phyloP scores from a whole-genome alignment of 2,888 invertebrate genomes.

The Pedicia rivosa region DNA sequence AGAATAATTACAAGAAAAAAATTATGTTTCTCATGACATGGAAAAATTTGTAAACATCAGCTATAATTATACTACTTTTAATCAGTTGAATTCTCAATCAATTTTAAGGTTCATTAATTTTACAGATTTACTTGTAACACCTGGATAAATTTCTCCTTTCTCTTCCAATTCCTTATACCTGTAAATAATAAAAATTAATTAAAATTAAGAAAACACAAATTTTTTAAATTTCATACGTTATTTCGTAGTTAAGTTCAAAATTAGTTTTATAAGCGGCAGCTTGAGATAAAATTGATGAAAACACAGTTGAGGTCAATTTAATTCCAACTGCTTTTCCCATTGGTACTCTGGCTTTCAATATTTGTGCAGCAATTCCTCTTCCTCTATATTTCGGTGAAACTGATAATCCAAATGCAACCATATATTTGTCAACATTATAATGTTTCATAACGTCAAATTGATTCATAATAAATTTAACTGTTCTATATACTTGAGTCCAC shows the following conservation, averaged over 20 bases:
- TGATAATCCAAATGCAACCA: slow-evolving; percentile 34
- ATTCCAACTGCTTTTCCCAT: slow-evolving; percentile 34
- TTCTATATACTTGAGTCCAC: not conserved
- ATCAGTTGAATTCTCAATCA: not conserved
- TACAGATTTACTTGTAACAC: not conserved
- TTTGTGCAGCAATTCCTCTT: slow-evolving; percentile 29
- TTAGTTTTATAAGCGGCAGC: not conserved
- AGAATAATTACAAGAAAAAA: no score
- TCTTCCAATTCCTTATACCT: not conserved
- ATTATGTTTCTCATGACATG: no score
- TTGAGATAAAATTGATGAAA: slow-evolving; percentile 5
- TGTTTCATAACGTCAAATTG: slow-evolving; percentile 29
- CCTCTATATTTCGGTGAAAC: slow-evolving; percentile 33
- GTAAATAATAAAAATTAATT: no score
- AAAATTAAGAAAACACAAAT: no score
- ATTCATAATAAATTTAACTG: slow-evolving; percentile 18
- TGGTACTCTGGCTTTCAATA: slow-evolving; percentile 27
- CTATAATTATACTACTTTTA: no score
- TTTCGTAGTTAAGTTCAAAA: not conserved
- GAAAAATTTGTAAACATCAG: no score
- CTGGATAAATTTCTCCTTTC: not conserved
- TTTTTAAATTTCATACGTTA: no score
- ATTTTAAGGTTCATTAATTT: slow-evolving; percentile 1
- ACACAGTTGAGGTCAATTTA: slow-evolving; percentile 16
- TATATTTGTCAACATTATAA: slow-evolving; percentile 30